Conservation (phyloP, 2,113 vertebrate genomes). For the Ictalurus furcatus region DNA sequence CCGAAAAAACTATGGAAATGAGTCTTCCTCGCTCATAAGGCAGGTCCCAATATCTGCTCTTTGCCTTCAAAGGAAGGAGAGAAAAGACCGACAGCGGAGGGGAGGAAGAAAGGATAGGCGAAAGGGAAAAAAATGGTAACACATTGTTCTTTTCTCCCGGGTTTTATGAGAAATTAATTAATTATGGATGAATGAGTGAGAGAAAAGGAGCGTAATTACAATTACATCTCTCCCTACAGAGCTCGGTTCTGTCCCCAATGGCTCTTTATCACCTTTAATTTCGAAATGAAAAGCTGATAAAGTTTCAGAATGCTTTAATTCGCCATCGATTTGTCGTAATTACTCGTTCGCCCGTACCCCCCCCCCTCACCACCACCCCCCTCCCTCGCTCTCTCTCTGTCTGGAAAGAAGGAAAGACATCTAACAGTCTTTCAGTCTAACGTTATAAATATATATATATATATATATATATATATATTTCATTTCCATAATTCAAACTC, state of each 20-base stretch:
- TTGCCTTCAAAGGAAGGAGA: slow-evolving; percentile 55
- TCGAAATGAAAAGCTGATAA: slow-evolving; percentile 78
- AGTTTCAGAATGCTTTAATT: slow-evolving; percentile 77
- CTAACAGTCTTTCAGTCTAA: slow-evolving; percentile 39
- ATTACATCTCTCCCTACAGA: slow-evolving; percentile 58
- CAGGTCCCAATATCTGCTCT: slow-evolving; percentile 70
- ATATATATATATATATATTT: slow-evolving; percentile 57
- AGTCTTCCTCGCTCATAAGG: slow-evolving; percentile 70
- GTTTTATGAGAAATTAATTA: slow-evolving; percentile 77
- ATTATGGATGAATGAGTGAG: slow-evolving; percentile 73
- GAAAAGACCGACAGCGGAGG: slow-evolving; percentile 55
- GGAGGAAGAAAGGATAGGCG: slow-evolving; percentile 44
- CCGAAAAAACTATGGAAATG: slow-evolving; percentile 74
- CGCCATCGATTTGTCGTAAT: slow-evolving; percentile 79
- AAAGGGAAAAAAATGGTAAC: slow-evolving; percentile 51
- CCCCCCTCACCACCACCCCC: neutral
- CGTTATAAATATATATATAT: slow-evolving; percentile 59
- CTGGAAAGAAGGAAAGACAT: slow-evolving; percentile 26
- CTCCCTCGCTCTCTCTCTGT: neutral
- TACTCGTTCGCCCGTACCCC: slow-evolving; percentile 62
- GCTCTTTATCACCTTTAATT: slow-evolving; percentile 78
- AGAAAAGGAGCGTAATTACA: slow-evolving; percentile 78
- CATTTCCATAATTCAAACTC: slow-evolving; percentile 76
- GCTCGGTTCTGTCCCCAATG: slow-evolving; percentile 65
- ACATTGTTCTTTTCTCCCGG: slow-evolving; percentile 65